These are phyloP conservation scores for Alectura lathami DNA, from an alignment of 2,113 vertebrate genomes.

Conservation along the genomic window DNA sequence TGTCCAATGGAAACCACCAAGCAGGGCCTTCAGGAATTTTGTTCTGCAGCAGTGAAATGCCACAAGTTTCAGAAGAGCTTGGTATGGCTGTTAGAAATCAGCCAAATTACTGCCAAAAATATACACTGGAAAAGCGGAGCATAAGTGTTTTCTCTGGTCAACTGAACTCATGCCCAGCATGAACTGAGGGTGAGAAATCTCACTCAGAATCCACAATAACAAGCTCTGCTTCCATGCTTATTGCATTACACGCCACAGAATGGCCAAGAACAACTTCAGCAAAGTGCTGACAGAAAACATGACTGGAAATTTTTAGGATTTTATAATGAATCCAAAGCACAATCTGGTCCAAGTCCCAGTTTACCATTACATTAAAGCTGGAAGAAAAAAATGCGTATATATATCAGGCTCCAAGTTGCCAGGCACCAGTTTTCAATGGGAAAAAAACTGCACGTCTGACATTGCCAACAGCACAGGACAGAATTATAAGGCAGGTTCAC, in stretches of 20 bases:
- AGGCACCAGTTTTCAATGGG: background rate
- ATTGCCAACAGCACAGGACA: background rate
- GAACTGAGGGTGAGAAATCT: background rate
- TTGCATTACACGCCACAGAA: background rate
- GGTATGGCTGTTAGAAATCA: background rate
- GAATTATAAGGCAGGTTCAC: background rate
- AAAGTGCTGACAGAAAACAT: background rate
- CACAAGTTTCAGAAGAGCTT: background rate
- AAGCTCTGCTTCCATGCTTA: background rate
- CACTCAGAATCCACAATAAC: background rate
- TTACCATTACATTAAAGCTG: background rate
- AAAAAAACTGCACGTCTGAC: background rate
- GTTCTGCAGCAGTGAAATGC: background rate
- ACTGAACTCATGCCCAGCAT: background rate
- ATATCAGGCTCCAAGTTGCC: background rate
- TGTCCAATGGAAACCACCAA: background rate
- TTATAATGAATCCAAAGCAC: background rate
- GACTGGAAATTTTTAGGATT: background rate
- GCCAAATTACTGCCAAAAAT: background rate
- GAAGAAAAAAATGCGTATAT: background rate
- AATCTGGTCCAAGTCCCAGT: background rate
- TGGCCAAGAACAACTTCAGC: background rate
- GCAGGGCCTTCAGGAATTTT: background rate
- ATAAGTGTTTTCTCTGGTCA: background rate
- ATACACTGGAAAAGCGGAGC: background rate